Conservation (phyloP, 2,113 vertebrate genomes). For the Climacteris rufus region DNA sequence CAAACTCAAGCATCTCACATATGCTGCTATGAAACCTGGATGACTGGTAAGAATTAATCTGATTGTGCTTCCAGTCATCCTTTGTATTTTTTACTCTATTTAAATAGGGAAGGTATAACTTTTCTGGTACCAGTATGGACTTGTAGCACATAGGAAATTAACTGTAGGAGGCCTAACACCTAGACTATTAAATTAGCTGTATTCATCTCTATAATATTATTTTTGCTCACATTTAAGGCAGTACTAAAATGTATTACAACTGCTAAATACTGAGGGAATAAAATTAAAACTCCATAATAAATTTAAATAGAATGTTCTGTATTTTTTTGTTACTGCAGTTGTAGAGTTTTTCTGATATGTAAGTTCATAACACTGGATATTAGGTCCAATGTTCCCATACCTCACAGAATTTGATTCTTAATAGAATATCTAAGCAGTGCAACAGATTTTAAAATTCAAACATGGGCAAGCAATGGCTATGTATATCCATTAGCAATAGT, state of each 20-base stretch:
- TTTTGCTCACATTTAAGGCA: not conserved
- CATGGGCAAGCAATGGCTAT: not conserved
- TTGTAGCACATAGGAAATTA: not conserved
- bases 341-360: not conserved
- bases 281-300: not conserved
- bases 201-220: not conserved
- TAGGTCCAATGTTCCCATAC: not conserved
- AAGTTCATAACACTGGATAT: not conserved
- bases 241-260: not conserved
- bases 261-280: not conserved
- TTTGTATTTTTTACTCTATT: not conserved
- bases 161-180: not conserved
- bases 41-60: not conserved
- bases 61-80: not conserved
- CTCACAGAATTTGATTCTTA: not conserved
- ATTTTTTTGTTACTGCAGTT: not conserved
- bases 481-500: not conserved
- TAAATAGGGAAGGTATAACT: not conserved
- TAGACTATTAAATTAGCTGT: not conserved
- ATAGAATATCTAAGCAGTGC: not conserved
- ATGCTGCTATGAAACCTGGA: not conserved
- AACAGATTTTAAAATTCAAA: not conserved
- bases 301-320: not conserved
- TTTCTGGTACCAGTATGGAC: not conserved
- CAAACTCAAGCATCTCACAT: not conserved